phyloP scores from a whole-genome alignment of 2,797 vertebrate genomes.

The Alcedo quadribrachys region DNA sequence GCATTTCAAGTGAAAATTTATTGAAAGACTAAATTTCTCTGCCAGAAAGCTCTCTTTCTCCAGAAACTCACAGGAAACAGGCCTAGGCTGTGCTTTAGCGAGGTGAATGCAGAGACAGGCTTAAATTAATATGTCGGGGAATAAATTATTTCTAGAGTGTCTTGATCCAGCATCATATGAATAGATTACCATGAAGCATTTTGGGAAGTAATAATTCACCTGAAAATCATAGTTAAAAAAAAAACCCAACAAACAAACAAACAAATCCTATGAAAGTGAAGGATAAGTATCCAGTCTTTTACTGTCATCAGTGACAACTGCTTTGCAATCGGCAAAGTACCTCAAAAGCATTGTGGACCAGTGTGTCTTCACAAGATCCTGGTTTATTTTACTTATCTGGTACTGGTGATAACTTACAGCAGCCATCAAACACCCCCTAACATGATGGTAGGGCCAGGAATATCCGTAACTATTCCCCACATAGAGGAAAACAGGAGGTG shows the following conservation, averaged over 20 bases:
- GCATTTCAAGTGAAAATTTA: not conserved
- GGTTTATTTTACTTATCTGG: not conserved
- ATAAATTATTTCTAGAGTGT: conserved; percentile 59
- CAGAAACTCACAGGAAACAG: not conserved
- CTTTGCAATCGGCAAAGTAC: not conserved
- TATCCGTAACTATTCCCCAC: not conserved
- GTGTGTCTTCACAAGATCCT: not conserved
- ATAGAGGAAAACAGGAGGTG: not conserved
- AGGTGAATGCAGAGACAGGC: conserved; percentile 32
- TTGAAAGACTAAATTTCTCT: conserved; percentile 26
- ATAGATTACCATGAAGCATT: conserved; percentile 27
- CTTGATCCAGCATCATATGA: conserved; percentile 47
- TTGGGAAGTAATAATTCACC: conserved; percentile 40
- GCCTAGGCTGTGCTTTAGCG: conserved; percentile 42
- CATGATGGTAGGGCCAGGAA: not conserved
- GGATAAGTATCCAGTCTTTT: not conserved
- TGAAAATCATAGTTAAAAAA: conserved; percentile 14
- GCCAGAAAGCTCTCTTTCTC: conserved; percentile 27
- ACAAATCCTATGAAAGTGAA: not conserved
- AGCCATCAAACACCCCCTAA: not conserved
- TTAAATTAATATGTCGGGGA: conserved; percentile 54
- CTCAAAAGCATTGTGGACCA: not conserved
- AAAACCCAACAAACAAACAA: too few relatives aligned
- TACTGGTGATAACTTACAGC: not conserved
- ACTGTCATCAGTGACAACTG: not conserved